Conservation (phyloP, 2,888 invertebrate genomes). For the Cecidostiba fungosa region DNA sequence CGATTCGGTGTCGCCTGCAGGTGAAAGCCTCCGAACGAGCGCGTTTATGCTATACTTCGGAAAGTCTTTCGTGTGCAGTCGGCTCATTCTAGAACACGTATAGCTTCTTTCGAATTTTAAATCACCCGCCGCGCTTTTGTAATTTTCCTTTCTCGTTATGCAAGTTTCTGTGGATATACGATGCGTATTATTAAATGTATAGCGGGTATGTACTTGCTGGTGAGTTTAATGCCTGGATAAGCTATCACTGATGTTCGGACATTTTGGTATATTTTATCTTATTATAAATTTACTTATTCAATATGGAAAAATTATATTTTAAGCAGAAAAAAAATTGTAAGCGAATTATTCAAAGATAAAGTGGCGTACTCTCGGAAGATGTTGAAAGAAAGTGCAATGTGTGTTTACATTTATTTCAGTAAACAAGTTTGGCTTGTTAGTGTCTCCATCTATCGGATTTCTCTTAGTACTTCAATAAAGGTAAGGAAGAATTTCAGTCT, state of each 20-base stretch:
- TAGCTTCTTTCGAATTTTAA: slow-evolving; percentile 30
- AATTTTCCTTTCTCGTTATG: background rate
- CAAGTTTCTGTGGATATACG: background rate
- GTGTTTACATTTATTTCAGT: background rate
- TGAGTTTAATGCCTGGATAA: slow-evolving; percentile 80
- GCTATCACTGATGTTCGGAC: no score
- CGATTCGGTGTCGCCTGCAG: slow-evolving; percentile 14
- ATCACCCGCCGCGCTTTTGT: background rate
- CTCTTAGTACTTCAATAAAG: background rate
- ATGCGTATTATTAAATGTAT: background rate
- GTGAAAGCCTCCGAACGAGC: slow-evolving; percentile 38
- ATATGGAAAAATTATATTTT: no score
- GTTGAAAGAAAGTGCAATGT: background rate
- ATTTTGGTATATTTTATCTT: no score
- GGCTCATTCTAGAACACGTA: slow-evolving; percentile 22
- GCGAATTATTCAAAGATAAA: no score
- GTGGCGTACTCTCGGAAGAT: no score
- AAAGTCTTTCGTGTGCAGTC: slow-evolving; percentile 20
- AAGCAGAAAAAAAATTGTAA: no score
- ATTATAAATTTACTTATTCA: no score
- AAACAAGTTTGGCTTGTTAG: background rate
- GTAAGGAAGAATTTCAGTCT: background rate
- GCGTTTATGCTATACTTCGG: slow-evolving; percentile 36
- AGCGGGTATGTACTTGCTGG: background rate
- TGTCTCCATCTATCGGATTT: slow-evolving; percentile 2